Evolutionary conservation across 1,140 invertebrate genomes (phyloP), one percentile per base, ranked within the genome.

Genomic region (Rhyacophila brunnea): DNA sequence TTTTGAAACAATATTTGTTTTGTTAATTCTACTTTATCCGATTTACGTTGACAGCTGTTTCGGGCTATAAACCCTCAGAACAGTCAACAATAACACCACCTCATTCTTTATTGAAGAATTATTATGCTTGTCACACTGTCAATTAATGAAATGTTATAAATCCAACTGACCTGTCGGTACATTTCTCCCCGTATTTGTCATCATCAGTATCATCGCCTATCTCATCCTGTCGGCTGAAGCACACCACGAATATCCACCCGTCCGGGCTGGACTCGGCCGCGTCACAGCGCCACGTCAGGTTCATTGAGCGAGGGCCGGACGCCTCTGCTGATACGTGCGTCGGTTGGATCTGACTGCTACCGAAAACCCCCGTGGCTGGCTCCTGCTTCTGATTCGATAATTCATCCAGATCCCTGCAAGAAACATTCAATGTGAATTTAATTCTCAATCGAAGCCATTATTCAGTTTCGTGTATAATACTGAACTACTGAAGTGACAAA

Each of bases 211-310:
- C 53, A 4, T 61, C 38, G 10, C 18, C 14, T 7, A 7, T 14
- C 2, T 34, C 19, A 2, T 32, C 13, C 11, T 48, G 19, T 20
- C 42, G 51, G 15, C 23, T 28, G 35, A 56, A 62, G 42, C 64
- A 65, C 15, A 65, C 40, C 10, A 46, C 28, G 44, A 58, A 65
- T 14, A 48, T 50, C 38, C 54, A 62, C 10, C 47, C 52, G 13
- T 62, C 43, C 2, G 15, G 1, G 40, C 45, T 57, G 14, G 43
- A 19, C 35, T 59, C 60, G 1, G 47, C 56, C 1, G 51, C 46
- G 9, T 65, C 64, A 40, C 56, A 62, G 11, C 43, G 51, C 64
- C 64, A 65, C 0, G 55, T 47, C 6, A 65, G 35, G 34, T 62
- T 65, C 32, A 65, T 42, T 5, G 55, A 43, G 36, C 45, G 42